Conservation (phyloP, 2,888 invertebrate species). For the Drosophila cognata region DNA sequence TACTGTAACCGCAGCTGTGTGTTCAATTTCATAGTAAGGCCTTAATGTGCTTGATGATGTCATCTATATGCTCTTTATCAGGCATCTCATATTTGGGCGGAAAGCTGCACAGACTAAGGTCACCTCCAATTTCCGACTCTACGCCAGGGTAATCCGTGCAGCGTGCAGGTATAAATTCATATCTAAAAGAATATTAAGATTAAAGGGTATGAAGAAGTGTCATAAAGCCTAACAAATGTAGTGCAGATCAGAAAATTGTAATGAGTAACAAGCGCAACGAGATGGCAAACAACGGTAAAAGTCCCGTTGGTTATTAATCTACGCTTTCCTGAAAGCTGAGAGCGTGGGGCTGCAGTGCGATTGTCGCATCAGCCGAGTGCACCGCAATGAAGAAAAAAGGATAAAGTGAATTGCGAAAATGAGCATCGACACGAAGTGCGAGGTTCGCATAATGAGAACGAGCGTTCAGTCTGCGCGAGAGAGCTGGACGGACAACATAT, state of each 20-base stretch:
- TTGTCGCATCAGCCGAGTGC: background rate
- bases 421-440: background rate
- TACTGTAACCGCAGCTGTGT: background rate
- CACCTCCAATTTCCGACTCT: constrained; percentile 52
- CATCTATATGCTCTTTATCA: constrained; percentile 60
- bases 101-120: constrained; percentile 61
- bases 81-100: constrained; percentile 55
- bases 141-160: constrained; percentile 56
- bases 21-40: constrained; percentile 9
- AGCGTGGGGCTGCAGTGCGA: background rate
- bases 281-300: background rate
- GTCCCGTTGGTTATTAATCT: background rate
- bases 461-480: background rate
- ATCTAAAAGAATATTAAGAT: constrained; percentile 34
- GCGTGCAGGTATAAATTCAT: constrained; percentile 61
- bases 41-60: constrained; percentile 61
- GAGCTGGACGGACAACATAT: background rate
- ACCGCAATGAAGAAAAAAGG: background rate
- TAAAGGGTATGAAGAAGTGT: background rate
- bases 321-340: background rate
- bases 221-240: background rate
- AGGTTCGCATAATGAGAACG: background rate
- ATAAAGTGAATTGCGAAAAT: background rate
- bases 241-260: background rate
- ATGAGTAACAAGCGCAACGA: background rate